Evolutionary conservation across 2,797 vertebrate genomes (phyloP).

Genomic region (Gymnoscopelus braueri): DNA sequence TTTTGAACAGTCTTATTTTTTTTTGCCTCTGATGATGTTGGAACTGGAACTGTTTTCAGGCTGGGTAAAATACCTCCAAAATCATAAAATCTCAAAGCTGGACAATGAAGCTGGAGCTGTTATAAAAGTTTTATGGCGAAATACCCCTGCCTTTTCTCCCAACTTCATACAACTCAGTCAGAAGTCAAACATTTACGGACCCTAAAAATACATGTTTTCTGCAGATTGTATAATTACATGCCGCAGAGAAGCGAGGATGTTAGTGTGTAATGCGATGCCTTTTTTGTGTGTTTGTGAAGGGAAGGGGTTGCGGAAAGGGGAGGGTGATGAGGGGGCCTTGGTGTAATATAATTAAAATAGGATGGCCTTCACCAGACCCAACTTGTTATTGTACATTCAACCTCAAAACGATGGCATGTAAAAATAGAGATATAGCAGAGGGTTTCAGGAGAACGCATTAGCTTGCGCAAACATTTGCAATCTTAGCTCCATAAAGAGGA

Average conservation of each 20-base stretch:
- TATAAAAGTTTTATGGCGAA: slow-evolving; percentile 71
- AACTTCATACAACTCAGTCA: slow-evolving; percentile 41
- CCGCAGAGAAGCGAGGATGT: slow-evolving; percentile 56
- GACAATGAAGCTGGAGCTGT: slow-evolving; percentile 72
- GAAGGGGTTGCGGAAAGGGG: slow-evolving; percentile 79
- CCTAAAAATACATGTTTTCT: slow-evolving; percentile 82
- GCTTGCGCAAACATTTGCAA: not conserved
- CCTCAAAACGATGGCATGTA: slow-evolving; percentile 66
- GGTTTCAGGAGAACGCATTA: slow-evolving; percentile 28
- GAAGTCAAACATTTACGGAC: slow-evolving; percentile 80
- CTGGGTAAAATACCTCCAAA: slow-evolving; percentile 53
- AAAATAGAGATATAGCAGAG: slow-evolving; percentile 65
- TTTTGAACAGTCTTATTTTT: not conserved
- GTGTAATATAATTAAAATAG: slow-evolving; percentile 82
- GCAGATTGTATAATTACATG: slow-evolving; percentile 78
- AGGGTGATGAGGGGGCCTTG: slow-evolving; percentile 59
- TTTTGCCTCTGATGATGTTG: slow-evolving; percentile 44
- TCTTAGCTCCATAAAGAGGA: slow-evolving; percentile 34
- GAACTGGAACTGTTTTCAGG: slow-evolving; percentile 62
- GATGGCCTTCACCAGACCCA: slow-evolving; percentile 70
- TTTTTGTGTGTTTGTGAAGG: slow-evolving; percentile 78
- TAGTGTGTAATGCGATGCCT: slow-evolving; percentile 75
- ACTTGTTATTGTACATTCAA: slow-evolving; percentile 79
- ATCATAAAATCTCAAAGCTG: slow-evolving; percentile 60
- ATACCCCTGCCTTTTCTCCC: slow-evolving; percentile 65